Evolutionary conservation across 2,888 invertebrate genomes (phyloP).

Genomic region (Phlogophora meticulosa): DNA sequence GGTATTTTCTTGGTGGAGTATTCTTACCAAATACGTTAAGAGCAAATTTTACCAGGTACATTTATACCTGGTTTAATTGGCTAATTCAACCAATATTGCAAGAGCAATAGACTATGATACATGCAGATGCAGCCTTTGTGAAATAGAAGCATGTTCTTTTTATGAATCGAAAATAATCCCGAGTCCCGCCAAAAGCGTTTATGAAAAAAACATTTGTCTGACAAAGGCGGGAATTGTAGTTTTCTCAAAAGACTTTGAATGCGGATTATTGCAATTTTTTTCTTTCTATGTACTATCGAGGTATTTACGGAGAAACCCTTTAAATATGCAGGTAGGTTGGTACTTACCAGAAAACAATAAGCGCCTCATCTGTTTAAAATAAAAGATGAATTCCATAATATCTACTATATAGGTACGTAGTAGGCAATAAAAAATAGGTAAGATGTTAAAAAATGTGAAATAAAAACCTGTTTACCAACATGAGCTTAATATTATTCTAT

Average conservation of each 20-base stretch:
- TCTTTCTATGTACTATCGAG: background rate
- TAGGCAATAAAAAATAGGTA: background rate
- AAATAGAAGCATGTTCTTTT: conserved; percentile 16
- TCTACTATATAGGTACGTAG: background rate
- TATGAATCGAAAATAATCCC: conserved; percentile 3
- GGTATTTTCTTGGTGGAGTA: no score
- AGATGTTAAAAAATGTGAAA: background rate
- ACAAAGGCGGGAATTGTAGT: conserved; percentile 8
- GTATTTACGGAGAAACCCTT: background rate
- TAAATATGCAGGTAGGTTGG: background rate
- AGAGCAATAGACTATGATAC: conserved; percentile 7
- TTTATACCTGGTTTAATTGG: background rate
- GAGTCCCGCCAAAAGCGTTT: background rate
- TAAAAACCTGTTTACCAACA: conserved; percentile 25
- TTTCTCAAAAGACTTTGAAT: conserved; percentile 2
- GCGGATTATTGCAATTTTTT: conserved; percentile 15
- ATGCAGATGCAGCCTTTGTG: background rate
- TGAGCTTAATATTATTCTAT: conserved; percentile 22
- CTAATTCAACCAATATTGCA: background rate
- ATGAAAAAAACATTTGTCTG: background rate
- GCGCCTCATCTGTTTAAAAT: background rate
- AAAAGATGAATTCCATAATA: conserved; percentile 4
- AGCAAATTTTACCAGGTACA: no score
- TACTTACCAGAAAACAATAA: background rate
- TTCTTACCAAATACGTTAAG: no score